phyloP scores from a whole-genome alignment of 2,113 vertebrate species.

The Brachyhypopomus gauderio region DNA sequence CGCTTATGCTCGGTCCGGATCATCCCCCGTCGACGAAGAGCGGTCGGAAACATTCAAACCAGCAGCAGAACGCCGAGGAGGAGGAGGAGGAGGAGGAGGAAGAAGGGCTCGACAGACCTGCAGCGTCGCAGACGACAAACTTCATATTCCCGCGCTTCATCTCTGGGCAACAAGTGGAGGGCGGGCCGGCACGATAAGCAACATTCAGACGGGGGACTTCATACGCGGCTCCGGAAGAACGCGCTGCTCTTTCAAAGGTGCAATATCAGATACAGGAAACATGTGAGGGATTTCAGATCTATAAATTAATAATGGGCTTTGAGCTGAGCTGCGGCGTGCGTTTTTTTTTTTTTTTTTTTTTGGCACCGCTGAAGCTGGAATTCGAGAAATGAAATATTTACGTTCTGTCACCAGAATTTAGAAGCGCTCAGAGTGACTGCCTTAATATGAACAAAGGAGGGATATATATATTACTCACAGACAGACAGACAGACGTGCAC shows the following conservation, averaged over 20 bases:
- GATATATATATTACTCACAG: background rate
- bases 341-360: slow-evolving; percentile 29
- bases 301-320: slow-evolving; percentile 78
- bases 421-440: slow-evolving; percentile 54
- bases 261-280: slow-evolving; percentile 67
- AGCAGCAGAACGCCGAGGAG: slow-evolving; percentile 37
- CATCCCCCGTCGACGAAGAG: slow-evolving; percentile 38
- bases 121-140: slow-evolving; percentile 13
- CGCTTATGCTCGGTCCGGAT: slow-evolving; percentile 44
- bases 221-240: slow-evolving; percentile 62
- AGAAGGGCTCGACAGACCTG: slow-evolving; percentile 39
- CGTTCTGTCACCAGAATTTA: slow-evolving; percentile 64
- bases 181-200: slow-evolving; percentile 61
- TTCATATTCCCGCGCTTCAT: slow-evolving; percentile 57
- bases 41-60: slow-evolving; percentile 55
- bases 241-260: slow-evolving; percentile 65
- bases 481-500: slow-evolving; percentile 6
- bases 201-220: slow-evolving; percentile 61
- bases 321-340: slow-evolving; percentile 65
- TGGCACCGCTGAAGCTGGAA: slow-evolving; percentile 59
- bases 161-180: slow-evolving; percentile 49
- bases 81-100: background rate
- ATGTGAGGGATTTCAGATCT: slow-evolving; percentile 66
- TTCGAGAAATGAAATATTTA: slow-evolving; percentile 77
- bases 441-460: slow-evolving; percentile 21